Base-by-base conservation (phyloP, 1,140 invertebrate genomes). In the Aporrectodea caliginosa region DNA sequence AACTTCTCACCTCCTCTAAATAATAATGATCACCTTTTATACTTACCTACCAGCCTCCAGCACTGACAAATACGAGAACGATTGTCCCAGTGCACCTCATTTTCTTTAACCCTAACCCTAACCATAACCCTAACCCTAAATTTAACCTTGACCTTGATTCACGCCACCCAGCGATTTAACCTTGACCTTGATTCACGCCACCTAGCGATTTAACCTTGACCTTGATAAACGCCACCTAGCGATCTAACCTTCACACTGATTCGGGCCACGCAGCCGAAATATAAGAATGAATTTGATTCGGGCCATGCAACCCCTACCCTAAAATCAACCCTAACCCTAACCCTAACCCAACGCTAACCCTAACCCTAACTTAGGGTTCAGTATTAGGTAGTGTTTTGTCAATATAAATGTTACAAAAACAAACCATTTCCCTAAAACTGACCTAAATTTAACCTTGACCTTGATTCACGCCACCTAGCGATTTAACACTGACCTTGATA, bases 41-140 rank as follows among this genome's bases (percentile, higher is more conserved):
- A n/a, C n/a, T n/a, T n/a, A n/a, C n/a, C n/a, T n/a, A n/a, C n/a
- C n/a, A n/a, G n/a, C n/a, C n/a, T n/a, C n/a, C n/a, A n/a, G n/a
- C n/a, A n/a, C n/a, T n/a, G n/a, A n/a, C n/a, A 22, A 58, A 22
- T 6, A 22, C 6, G 43, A 22, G 43, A 22, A 22, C 22, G 43
- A 58, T 58, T 12, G 43, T 58, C 6, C 43, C 43, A 58, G 43
- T 58, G 43, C 43, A 58, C 43, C 22, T 12, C 6, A 12, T 74
- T 76, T 74, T 72, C 14, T 30, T 70, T 75, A 78, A 73, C 79
- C 79, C 80, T 82, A 80, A 82, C 75, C 81, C 79, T 58, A 80
- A 82, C 75, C 81, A 75, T 58, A 77, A 77, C 69, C 69, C 73
- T 72, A 80, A 29, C 79, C 79, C 70, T 34, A 77, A 2, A 74